Conservation (phyloP, 2,113 vertebrate species). For the Zosterops borbonicus region DNA sequence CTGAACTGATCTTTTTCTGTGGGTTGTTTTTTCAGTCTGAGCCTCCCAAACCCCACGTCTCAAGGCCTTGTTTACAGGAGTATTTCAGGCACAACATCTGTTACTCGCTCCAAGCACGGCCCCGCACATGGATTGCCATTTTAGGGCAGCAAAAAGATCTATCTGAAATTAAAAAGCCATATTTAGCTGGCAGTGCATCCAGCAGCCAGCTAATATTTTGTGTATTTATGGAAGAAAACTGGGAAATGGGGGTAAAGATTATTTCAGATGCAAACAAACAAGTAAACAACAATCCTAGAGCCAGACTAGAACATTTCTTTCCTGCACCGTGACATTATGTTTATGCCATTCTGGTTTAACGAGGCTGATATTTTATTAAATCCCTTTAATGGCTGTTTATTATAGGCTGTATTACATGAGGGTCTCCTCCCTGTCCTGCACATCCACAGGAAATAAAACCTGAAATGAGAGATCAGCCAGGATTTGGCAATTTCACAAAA, state of each 20-base stretch:
- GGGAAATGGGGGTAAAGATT: not conserved
- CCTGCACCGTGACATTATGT: not conserved
- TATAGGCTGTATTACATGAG: not conserved
- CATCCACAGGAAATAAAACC: not conserved
- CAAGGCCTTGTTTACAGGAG: constrained; percentile 35
- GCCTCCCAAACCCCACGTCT: not conserved
- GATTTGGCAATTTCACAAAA: not conserved
- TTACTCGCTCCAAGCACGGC: not conserved
- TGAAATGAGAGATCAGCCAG: rapidly evolving
- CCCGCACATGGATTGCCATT: constrained; percentile 41
- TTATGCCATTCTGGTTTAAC: not conserved
- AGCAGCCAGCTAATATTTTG: not conserved
- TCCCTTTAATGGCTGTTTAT: not conserved
- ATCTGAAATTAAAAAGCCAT: constrained; percentile 31
- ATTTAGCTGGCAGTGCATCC: not conserved
- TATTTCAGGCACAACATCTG: constrained; percentile 65
- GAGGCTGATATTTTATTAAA: not conserved
- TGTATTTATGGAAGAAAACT: constrained; percentile 14
- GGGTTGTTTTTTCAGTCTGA: not conserved
- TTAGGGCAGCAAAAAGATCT: constrained; percentile 25
- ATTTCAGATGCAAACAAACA: constrained; percentile 11
- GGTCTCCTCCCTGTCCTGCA: not conserved
- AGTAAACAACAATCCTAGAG: not conserved
- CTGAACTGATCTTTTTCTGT: not conserved
- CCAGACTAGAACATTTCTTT: not conserved